These are phyloP conservation scores for Lepidurus packardi DNA, from an alignment of 1,140 invertebrate species.

Conservation along the genomic window DNA sequence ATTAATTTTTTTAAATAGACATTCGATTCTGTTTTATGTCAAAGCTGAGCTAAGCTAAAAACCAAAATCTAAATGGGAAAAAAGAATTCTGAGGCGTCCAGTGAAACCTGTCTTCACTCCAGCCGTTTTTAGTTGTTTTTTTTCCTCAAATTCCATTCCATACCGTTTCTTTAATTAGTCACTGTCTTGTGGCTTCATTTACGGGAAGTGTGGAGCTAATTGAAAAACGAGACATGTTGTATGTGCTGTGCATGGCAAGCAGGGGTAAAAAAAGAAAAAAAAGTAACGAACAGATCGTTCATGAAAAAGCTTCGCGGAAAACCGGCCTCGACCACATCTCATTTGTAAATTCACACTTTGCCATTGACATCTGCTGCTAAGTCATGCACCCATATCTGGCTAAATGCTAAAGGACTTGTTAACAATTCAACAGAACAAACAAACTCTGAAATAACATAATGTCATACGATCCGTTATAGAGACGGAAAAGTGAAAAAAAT, in stretches of 20 bases:
- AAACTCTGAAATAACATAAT: too few species aligned
- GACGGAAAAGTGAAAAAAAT: too few species aligned
- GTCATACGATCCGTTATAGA: too few species aligned
- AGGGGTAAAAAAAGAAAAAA: not conserved
- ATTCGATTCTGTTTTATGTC: not conserved
- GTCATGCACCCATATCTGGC: not conserved
- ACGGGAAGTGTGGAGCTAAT: constrained; percentile 16
- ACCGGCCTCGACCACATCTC: not conserved
- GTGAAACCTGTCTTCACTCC: not conserved
- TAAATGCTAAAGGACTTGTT: not conserved
- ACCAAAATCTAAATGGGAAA: not conserved
- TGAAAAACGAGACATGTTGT: not conserved
- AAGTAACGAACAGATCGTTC: not conserved
- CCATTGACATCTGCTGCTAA: not conserved
- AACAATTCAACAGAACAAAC: not conserved
- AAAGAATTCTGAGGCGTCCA: not conserved
- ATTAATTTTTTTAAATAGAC: not conserved
- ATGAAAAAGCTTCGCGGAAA: constrained; percentile 7
- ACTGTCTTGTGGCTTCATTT: constrained; percentile 14
- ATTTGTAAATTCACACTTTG: constrained; percentile 15
- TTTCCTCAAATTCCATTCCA: not conserved
- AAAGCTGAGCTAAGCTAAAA: too few species aligned
- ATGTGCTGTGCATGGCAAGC: constrained; percentile 14
- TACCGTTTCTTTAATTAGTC: constrained; percentile 13
- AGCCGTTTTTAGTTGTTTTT: not conserved